Conservation (phyloP, 2,113 vertebrate species). For the Stomatorhinus ivindoensis region DNA sequence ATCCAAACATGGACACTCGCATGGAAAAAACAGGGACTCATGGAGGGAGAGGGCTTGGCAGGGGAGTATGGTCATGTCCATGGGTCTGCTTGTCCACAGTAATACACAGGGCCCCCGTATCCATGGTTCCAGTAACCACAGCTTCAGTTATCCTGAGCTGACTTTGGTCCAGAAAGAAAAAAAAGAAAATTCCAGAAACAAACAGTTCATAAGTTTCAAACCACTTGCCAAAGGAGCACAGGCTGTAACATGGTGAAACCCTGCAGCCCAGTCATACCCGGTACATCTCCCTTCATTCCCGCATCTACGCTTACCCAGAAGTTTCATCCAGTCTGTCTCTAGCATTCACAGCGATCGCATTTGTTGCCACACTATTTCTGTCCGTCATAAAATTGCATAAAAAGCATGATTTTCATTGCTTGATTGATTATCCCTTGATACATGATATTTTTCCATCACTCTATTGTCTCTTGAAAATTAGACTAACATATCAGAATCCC, state of each 20-base stretch:
- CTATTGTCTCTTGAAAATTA: neutral
- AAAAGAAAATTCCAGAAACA: too few species aligned
- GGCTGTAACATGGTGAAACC: too few species aligned
- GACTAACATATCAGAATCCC: neutral
- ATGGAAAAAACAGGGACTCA: neutral
- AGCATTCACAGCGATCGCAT: neutral
- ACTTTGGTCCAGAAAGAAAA: neutral
- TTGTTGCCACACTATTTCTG: neutral
- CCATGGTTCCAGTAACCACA: too few species aligned
- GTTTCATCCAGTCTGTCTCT: neutral
- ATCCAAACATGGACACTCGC: neutral
- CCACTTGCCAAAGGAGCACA: too few species aligned
- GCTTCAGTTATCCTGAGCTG: neutral
- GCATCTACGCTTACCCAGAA: neutral
- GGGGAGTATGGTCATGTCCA: too few species aligned
- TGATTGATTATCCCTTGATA: neutral
- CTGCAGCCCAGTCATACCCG: neutral
- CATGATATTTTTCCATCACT: neutral
- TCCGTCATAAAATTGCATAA: neutral
- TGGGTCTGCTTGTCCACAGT: neutral
- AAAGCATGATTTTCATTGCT: neutral
- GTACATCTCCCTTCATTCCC: neutral
- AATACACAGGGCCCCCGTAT: neutral
- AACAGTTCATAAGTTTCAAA: too few species aligned
- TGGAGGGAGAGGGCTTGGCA: neutral